A percentile compares a stretch with the other conserved stretches of the same genome.
phyloP scores from a whole-genome alignment of 1,140 invertebrate species.

The Steinernema feltiae region DNA sequence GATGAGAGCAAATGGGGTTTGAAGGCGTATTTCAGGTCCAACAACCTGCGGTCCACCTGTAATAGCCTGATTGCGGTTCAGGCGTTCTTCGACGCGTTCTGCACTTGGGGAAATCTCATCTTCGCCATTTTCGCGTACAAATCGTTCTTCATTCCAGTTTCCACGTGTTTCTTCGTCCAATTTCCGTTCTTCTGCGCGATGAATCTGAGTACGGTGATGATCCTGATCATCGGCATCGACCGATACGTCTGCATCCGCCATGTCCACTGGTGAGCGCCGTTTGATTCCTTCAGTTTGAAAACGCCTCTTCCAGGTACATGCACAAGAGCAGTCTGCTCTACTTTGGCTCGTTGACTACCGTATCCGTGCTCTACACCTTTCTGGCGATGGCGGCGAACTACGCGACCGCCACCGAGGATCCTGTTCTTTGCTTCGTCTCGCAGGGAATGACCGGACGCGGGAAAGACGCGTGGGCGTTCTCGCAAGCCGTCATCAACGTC shows the following conservation, averaged over 20 bases:
- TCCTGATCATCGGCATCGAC: neutral
- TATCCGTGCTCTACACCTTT: neutral
- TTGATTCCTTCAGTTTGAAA: neutral
- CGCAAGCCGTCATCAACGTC: neutral
- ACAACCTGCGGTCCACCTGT: neutral
- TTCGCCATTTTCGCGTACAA: neutral
- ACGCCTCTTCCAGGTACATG: neutral
- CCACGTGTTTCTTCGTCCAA: neutral
- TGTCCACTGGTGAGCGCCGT: neutral
- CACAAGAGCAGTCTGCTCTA: neutral
- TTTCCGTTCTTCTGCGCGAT: neutral
- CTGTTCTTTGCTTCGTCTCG: neutral
- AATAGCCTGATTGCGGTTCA: neutral
- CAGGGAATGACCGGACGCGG: neutral
- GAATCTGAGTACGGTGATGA: neutral
- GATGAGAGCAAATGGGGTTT: too few relatives aligned
- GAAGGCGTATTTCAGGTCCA: neutral
- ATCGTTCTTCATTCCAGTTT: neutral
- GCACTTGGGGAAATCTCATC: neutral
- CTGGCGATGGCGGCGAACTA: neutral
- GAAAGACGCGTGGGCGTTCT: neutral
- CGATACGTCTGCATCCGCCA: neutral
- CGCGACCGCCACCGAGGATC: neutral
- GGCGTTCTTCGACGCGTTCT: neutral
- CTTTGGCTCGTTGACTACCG: neutral